Evolutionary conservation across 1,140 invertebrate genomes (phyloP).

Genomic region (Galleria mellonella): DNA sequence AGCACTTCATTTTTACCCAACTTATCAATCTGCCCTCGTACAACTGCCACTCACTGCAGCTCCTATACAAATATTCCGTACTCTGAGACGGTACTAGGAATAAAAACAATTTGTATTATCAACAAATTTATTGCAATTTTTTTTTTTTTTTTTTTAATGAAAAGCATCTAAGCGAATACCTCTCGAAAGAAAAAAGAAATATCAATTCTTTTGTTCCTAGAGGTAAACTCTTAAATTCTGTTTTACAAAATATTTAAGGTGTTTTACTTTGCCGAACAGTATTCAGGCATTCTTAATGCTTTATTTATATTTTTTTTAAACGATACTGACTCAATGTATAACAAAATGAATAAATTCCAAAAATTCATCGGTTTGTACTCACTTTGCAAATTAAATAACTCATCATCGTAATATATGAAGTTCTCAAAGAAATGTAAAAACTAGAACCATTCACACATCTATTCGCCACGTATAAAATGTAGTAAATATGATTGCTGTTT

Average conservation of each 20-base stretch:
- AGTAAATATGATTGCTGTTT: conserved; percentile 1
- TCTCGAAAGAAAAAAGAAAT: conserved; percentile 18
- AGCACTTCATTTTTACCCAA: too few relatives aligned
- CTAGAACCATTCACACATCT: conserved; percentile 20
- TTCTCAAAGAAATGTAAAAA: conserved; percentile 54
- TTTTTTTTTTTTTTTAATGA: conserved; percentile 39
- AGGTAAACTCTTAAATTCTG: conserved; percentile 47
- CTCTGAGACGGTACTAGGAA: background rate
- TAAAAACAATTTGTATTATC: conserved; percentile 31
- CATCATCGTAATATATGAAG: conserved; percentile 8
- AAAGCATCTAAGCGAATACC: conserved; percentile 48
- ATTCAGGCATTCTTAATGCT: conserved; percentile 58
- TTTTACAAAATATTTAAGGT: conserved; percentile 27
- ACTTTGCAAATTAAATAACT: conserved; percentile 26
- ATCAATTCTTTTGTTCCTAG: conserved; percentile 8
- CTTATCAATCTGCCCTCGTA: too few relatives aligned
- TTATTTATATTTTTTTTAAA: conserved; percentile 29
- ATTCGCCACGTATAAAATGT: conserved; percentile 1
- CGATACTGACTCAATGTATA: conserved; percentile 22
- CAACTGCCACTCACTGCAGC: too few relatives aligned
- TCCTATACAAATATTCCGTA: too few relatives aligned
- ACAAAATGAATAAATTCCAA: conserved; percentile 48
- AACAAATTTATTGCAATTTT: conserved; percentile 66
- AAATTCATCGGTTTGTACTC: conserved; percentile 25
- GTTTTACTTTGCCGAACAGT: conserved; percentile 25